Evolutionary conservation across 2,113 vertebrate genomes (phyloP).

Genomic region (Telmatochromis sp.): DNA sequence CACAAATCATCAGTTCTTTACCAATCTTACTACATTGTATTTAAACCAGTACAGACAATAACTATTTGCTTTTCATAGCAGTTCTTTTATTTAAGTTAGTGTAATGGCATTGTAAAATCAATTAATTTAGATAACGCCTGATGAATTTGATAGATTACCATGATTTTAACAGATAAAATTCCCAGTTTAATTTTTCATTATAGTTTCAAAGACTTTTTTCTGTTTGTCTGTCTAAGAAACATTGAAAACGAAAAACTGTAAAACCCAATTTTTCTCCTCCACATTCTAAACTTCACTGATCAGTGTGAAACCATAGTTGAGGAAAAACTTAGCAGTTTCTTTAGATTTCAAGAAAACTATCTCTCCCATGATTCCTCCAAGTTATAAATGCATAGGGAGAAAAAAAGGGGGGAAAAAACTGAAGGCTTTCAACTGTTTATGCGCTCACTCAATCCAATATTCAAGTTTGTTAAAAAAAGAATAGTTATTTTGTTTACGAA

Average conservation of each 20-base stretch:
- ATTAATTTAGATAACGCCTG: not conserved
- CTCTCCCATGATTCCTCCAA: slow-evolving; percentile 63
- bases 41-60: slow-evolving; percentile 1
- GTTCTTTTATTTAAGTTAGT: not conserved
- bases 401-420: not conserved
- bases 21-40: not conserved
- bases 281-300: slow-evolving; percentile 14
- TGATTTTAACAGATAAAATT: not conserved
- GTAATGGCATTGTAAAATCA: not conserved
- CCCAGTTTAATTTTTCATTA: not conserved
- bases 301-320: slow-evolving; percentile 27
- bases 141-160: not conserved
- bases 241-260: not conserved
- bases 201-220: not conserved
- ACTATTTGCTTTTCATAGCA: not conserved
- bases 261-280: not conserved
- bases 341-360: slow-evolving; percentile 53
- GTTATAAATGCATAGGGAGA: slow-evolving; percentile 54
- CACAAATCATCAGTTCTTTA: slow-evolving; percentile 8
- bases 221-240: not conserved
- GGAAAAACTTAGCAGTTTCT: slow-evolving; percentile 54
- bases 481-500: slow-evolving; percentile 7
- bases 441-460: not conserved
- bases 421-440: slow-evolving; percentile 63
- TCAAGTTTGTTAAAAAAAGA: not conserved